Percentiles rank a stretch among this genome's conserved stretches.
These are phyloP conservation scores for Dinocampus coccinellae DNA, from an alignment of 2,888 invertebrate species.

Conservation along the genomic window DNA sequence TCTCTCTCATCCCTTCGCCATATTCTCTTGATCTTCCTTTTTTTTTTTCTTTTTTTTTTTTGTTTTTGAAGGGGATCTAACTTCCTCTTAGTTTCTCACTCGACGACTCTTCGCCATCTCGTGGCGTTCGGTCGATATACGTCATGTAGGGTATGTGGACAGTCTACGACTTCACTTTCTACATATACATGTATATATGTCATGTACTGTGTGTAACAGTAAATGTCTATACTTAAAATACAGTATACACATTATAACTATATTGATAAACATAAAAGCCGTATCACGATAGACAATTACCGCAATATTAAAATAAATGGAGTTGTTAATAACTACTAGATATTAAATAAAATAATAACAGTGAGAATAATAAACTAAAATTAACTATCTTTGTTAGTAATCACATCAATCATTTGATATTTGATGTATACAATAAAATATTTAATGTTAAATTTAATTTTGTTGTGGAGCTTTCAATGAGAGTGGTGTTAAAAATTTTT, in stretches of 20 bases:
- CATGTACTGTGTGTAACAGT: not conserved
- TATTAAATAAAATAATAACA: too few relatives aligned
- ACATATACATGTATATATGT: constrained; percentile 5
- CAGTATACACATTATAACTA: not conserved
- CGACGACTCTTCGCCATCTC: constrained; percentile 30
- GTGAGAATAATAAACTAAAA: too few relatives aligned
- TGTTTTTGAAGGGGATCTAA: constrained; percentile 31
- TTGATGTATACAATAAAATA: too few relatives aligned
- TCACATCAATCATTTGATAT: too few relatives aligned
- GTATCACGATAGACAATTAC: not conserved
- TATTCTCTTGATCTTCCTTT: not conserved
- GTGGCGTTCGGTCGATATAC: constrained; percentile 45
- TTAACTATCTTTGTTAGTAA: too few relatives aligned
- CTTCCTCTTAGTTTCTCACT: constrained; percentile 28
- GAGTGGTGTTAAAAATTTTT: too few relatives aligned
- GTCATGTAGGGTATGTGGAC: constrained; percentile 16
- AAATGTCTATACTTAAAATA: not conserved
- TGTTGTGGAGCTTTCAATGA: too few relatives aligned
- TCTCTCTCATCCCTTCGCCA: constrained; percentile 13
- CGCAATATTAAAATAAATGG: not conserved
- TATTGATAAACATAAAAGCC: not conserved
- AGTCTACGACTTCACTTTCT: constrained; percentile 20
- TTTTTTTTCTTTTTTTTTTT: constrained; percentile 21
- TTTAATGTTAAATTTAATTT: too few relatives aligned
- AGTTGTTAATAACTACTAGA: too few relatives aligned